These are phyloP conservation scores for Saccostrea cuccullata DNA, from an alignment of 1,140 invertebrate species.

Conservation along the genomic window DNA sequence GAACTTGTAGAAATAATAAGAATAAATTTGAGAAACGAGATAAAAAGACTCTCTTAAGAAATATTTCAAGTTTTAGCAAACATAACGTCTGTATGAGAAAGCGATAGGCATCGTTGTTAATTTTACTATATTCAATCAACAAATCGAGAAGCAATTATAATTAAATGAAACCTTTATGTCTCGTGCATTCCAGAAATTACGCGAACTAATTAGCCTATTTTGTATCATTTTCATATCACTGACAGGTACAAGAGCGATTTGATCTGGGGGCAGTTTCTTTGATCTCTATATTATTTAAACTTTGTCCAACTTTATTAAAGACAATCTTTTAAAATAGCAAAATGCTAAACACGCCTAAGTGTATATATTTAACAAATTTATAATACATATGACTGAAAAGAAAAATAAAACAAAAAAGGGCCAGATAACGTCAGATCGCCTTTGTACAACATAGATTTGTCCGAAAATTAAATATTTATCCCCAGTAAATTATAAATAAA, in stretches of 20 bases:
- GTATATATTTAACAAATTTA: background rate
- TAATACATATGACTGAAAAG: background rate
- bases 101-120: background rate
- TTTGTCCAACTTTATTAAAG: constrained; percentile 5
- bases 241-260: background rate
- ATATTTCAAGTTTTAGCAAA: background rate
- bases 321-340: background rate
- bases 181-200: constrained; percentile 16
- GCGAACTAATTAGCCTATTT: background rate
- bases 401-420: background rate
- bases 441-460: background rate
- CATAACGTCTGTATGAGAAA: background rate
- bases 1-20: background rate
- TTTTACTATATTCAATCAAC: background rate
- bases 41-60: background rate
- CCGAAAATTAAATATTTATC: background rate
- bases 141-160: background rate
- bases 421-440: background rate
- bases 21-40: background rate
- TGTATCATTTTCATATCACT: background rate
- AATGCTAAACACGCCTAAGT: background rate
- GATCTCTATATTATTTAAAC: background rate
- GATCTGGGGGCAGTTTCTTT: background rate
- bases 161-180: background rate
- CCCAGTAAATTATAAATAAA: background rate